Conservation (phyloP, 1,140 invertebrate genomes). For the Temnothorax curvispinosus region DNA sequence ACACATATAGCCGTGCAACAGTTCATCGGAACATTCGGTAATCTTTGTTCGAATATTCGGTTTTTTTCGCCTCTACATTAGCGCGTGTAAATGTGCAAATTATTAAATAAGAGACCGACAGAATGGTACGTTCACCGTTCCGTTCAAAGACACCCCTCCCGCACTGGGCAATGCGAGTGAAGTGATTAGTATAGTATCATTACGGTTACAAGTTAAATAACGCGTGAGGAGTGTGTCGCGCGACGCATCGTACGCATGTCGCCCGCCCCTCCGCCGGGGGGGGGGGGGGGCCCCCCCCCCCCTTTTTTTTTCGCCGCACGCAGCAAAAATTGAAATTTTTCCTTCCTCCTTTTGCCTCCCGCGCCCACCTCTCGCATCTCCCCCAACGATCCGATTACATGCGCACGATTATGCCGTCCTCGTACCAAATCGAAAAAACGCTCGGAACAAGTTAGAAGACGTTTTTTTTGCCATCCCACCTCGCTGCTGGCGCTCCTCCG, state of each 20-base stretch:
- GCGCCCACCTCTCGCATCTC: too few species aligned
- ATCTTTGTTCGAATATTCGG: constrained; percentile 57
- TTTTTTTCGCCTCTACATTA: constrained; percentile 78
- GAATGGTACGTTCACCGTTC: constrained; percentile 84
- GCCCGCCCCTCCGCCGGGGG: background rate
- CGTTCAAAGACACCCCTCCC: constrained; percentile 64
- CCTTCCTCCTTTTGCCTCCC: too few species aligned
- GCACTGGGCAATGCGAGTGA: constrained; percentile 55
- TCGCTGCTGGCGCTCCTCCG: constrained; percentile 50
- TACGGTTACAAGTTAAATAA: constrained; percentile 72
- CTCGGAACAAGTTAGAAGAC: constrained; percentile 75
- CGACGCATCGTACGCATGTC: constrained; percentile 2
- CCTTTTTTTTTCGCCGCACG: background rate
- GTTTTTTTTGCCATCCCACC: constrained; percentile 77
- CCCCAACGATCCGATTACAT: background rate
- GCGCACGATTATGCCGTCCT: constrained; percentile 32
- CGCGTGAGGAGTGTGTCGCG: constrained; percentile 60
- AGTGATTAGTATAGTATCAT: constrained; percentile 71
- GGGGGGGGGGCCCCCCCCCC: too few species aligned
- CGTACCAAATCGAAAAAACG: constrained; percentile 67
- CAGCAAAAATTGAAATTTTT: background rate
- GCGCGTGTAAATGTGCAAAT: constrained; percentile 82
- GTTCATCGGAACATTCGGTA: constrained; percentile 10
- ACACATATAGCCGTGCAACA: constrained; percentile 51
- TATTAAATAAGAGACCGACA: constrained; percentile 83